Evolutionary conservation across 1,140 invertebrate species (phyloP).

Genomic region (Zaprionus ghesquierei): DNA sequence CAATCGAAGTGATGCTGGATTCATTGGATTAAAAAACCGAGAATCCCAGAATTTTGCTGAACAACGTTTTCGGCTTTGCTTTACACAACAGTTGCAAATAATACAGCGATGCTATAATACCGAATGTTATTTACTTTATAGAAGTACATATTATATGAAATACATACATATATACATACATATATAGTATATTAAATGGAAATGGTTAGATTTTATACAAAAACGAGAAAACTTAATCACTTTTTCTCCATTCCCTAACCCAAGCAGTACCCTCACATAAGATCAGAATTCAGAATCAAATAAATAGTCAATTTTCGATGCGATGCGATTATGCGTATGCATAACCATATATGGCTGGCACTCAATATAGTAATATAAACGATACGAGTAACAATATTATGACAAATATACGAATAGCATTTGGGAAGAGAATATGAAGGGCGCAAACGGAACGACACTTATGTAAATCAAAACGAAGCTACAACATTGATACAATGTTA

Average conservation of each 20-base stretch:
- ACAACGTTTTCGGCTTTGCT: conserved; percentile 37
- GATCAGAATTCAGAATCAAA: conserved; percentile 59
- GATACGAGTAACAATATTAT: conserved; percentile 24
- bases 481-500: conserved; percentile 71
- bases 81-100: conserved; percentile 36
- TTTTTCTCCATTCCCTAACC: conserved; percentile 6
- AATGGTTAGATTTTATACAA: conserved; percentile 78
- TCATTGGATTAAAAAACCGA: conserved; percentile 21
- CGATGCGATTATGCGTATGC: conserved; percentile 35
- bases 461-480: conserved; percentile 46
- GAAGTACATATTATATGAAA: conserved; percentile 63
- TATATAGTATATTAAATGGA: conserved; percentile 54
- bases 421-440: conserved; percentile 23
- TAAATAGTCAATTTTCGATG: conserved; percentile 75
- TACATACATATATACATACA: conserved; percentile 5
- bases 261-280: conserved; percentile 18
- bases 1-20: conserved; percentile 37
- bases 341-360: conserved; percentile 48
- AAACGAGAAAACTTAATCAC: conserved; percentile 38
- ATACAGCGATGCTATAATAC: conserved; percentile 51
- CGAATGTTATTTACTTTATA: conserved; percentile 79
- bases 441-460: conserved; percentile 47
- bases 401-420: conserved; percentile 42
- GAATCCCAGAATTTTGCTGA: conserved; percentile 41
- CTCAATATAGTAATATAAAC: conserved; percentile 44